Percentiles rank a stretch among this genome's conserved stretches.
phyloP scores from a whole-genome alignment of 2,888 invertebrate genomes.

The Penaeus monodon region DNA sequence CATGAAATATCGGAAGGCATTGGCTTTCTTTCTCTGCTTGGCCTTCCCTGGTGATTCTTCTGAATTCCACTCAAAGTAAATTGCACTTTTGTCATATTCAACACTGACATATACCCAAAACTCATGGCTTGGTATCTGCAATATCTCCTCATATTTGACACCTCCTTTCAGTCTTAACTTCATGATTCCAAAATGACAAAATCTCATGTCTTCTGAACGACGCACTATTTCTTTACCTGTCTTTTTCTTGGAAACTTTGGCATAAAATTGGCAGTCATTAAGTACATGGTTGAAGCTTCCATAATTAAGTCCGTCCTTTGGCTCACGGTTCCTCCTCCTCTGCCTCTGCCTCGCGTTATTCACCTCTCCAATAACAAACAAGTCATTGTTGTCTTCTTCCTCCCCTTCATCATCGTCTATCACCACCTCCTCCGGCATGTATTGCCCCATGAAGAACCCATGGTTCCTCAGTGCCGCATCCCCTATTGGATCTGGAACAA shows the following conservation, averaged over 20 bases:
- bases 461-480: constrained; percentile 24
- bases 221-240: neutral
- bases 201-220: constrained; percentile 5
- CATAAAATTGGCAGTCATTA: constrained; percentile 52
- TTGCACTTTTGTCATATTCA: constrained; percentile 66
- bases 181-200: constrained; percentile 50
- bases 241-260: constrained; percentile 34
- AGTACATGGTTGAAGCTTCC: constrained; percentile 59
- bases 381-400: constrained; percentile 36
- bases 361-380: constrained; percentile 18
- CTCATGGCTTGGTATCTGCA: constrained; percentile 53
- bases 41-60: constrained; percentile 66
- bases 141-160: constrained; percentile 16
- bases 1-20: constrained; percentile 48
- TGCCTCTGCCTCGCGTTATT: constrained; percentile 36
- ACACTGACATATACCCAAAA: constrained; percentile 68
- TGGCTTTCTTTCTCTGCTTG: constrained; percentile 59
- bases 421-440: constrained; percentile 36
- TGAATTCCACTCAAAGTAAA: constrained; percentile 68
- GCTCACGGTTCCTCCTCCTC: constrained; percentile 34
- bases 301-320: constrained; percentile 44
- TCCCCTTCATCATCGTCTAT: constrained; percentile 19
- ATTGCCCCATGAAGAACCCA: constrained; percentile 54
- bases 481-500: constrained; percentile 28
- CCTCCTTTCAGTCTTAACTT: constrained; percentile 23